Evolutionary conservation across 2,113 vertebrate genomes (phyloP).

Genomic region (Urocolius indicus): DNA sequence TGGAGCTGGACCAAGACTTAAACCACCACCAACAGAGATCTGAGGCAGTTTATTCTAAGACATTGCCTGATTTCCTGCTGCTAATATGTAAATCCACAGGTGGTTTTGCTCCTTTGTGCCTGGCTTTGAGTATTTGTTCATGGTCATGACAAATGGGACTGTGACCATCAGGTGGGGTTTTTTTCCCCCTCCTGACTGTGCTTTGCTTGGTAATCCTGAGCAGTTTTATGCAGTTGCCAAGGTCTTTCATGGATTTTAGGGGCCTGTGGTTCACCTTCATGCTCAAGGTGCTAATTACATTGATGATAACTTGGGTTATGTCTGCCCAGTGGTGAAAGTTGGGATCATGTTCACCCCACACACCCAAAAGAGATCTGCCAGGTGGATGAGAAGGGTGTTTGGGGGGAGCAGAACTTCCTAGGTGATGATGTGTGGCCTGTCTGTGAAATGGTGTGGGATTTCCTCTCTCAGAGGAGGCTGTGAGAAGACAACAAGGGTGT

Average conservation of each 20-base stretch:
- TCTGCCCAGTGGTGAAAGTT: background rate
- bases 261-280: background rate
- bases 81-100: background rate
- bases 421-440: background rate
- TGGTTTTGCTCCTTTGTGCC: background rate
- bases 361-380: no score
- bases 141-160: background rate
- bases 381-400: background rate
- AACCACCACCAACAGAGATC: background rate
- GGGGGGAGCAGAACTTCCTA: background rate
- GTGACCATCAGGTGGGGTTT: fast-evolving
- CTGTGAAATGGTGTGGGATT: background rate
- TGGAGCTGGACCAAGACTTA: background rate
- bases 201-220: background rate
- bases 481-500: background rate
- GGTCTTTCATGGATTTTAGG: background rate
- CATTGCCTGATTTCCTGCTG: background rate
- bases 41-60: background rate
- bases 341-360: background rate
- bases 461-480: fast-evolving
- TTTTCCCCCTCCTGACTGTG: background rate
- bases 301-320: fast-evolving
- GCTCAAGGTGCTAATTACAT: background rate
- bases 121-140: background rate
- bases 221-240: background rate